Evolutionary conservation across 2,113 vertebrate species (phyloP), one percentile per base, ranked within the genome.

Genomic region (Desmodus rotundus): DNA sequence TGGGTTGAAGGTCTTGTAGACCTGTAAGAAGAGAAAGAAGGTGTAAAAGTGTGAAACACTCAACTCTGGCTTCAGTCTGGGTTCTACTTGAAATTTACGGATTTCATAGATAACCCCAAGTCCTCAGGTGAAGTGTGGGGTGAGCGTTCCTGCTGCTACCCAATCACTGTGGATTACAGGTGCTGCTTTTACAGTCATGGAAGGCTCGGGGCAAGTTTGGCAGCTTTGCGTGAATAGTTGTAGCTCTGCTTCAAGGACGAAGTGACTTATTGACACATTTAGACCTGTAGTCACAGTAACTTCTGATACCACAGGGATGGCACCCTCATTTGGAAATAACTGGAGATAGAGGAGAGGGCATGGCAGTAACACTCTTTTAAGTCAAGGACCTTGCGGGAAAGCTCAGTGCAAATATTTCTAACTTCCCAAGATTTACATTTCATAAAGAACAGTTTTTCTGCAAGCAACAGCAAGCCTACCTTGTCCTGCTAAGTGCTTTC

Each of bases 401-500:
- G 24, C 63, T 45, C 28, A 43, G 4, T 77, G 72, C 47, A 92
- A 58, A 41, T 54, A 58, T 86, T 83, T 83, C 58, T 91, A 67
- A 73, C 43, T 76, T 94, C 38, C 8, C 50, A 63, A 52, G 38
- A 89, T 31, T 24, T 16, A n/a, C 33, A 33, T 90, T 94, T 92
- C 76, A 72, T 86, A 73, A 87, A 94, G 33, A 94, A 41, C 43
- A 86, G 31, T 74, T 86, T 28, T 76, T 85, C 47, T 78, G 15
- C 8, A 68, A 90, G 56, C 52, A 87, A 28, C 14, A 67, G 16
- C 45, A 92, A 56, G 85, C 94, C n/a, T 87, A 97, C 97, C 89
- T 97, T 81, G 74, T 22, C n/a, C 82, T 95, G 31, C 63, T 96
- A 54, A 97, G 5, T 67, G 43, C 38, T 93, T 96, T 96, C 78